Evolutionary conservation across 2,113 vertebrate species (phyloP), one percentile per base, ranked within the genome.

Genomic region (Zootoca vivipara): DNA sequence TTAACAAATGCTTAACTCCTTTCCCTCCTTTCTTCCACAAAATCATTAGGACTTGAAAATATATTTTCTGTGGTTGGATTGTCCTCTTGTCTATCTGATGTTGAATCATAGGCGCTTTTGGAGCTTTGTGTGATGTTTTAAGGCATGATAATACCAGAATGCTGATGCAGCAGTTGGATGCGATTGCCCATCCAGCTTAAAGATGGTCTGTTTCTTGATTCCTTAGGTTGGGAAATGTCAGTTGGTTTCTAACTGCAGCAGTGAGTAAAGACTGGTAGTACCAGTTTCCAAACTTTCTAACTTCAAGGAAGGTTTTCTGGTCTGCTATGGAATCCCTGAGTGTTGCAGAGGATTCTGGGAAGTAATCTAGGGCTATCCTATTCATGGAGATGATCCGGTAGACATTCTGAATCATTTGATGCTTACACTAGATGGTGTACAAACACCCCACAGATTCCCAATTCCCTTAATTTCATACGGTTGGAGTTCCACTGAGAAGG

Each of bases 161-260:
- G 96, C 96, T 96, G 96, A 97, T 91, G 96, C 96, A 96, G 96
- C 95, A 91, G 84, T 89, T 91, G 38, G 58, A 20, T 20, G 5
- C 2, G 46, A 15, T 20, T 62, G 58, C 15, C 58, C 18, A 62
- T 62, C 58, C 58, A 62, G 5, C 15, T 15, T 62, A 18, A 62
- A 8, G 18, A 20, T 35, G 72, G n/a, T 73, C 33, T 35, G 24
- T 35, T 35, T 73, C 33, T 91, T 86, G 94, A 95, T 93, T 40
- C 22, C 5, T 92, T 79, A 52, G 33, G 81, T 86, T 72, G 87
- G 83, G 46, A 94, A 95, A 93, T 91, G 92, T 95, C 89, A 92
- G 75, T 88, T 86, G 72, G 85, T 78, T 52, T 93, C 89, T 92
- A 92, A 87, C n/a, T 92, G 82, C 86, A 89, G 86, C 85, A 18